A percentile compares a stretch with the other conserved stretches of the same genome.
These are phyloP conservation scores for Athetis lepigone DNA, from an alignment of 2,888 invertebrate species.

Conservation along the genomic window DNA sequence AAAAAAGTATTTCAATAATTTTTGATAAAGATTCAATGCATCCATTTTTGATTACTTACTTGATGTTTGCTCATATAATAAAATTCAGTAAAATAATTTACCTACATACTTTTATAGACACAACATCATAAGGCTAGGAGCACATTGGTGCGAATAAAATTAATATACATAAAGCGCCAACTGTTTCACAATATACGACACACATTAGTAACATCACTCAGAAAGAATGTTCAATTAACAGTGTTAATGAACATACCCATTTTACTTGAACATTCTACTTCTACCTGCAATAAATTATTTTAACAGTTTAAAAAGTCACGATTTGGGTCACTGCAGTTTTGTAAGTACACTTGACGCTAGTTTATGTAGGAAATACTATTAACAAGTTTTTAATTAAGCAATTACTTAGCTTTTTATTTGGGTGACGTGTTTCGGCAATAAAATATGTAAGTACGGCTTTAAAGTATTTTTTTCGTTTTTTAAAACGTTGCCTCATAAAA, in stretches of 20 bases:
- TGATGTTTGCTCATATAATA: no score
- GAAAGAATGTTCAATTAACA: slow-evolving; percentile 15
- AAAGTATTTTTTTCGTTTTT: no score
- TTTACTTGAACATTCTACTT: slow-evolving; percentile 9
- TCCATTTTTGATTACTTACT: no score
- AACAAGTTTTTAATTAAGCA: slow-evolving; percentile 12
- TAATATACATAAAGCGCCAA: slow-evolving; percentile 6
- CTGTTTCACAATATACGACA: slow-evolving; percentile 21
- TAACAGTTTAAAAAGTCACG: slow-evolving; percentile 30
- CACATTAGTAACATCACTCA: slow-evolving; percentile 26
- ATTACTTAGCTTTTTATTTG: not conserved
- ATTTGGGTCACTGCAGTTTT: slow-evolving; percentile 60
- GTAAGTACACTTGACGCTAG: slow-evolving; percentile 16
- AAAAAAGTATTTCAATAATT: no score
- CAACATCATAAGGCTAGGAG: slow-evolving; percentile 4
- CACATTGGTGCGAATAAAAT: slow-evolving; percentile 19
- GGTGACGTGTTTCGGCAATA: not conserved
- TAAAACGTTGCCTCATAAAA: no score
- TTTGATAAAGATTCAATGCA: no score
- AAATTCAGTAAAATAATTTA: no score
- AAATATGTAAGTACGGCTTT: not conserved
- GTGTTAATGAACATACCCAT: slow-evolving; percentile 23
- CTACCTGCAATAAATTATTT: slow-evolving; percentile 49
- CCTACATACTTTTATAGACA: not conserved
- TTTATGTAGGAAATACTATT: not conserved